phyloP scores from a whole-genome alignment of 2,113 vertebrate genomes.

The Psammodynastes pulverulentus region DNA sequence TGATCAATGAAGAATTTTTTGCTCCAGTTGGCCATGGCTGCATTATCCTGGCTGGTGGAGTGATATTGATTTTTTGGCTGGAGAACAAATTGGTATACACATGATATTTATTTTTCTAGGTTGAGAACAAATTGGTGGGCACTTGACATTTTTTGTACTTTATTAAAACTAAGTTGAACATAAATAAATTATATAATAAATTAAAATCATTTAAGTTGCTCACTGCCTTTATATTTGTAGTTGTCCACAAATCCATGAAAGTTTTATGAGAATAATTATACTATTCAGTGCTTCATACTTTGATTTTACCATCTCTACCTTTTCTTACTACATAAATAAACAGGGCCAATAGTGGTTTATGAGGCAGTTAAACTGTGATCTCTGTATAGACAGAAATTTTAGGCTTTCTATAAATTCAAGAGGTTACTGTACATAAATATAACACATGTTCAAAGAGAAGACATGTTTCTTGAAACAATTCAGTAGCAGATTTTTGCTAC shows the following conservation, averaged over 20 bases:
- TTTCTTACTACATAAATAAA: not conserved
- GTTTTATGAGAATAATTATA: not conserved
- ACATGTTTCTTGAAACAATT: not conserved
- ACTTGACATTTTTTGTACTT: conserved; percentile 7
- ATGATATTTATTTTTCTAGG: conserved; percentile 17
- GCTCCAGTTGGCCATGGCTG: conserved; percentile 34
- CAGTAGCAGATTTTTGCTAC: not conserved
- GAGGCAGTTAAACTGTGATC: not conserved
- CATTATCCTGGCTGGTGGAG: conserved; percentile 26
- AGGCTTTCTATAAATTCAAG: not conserved
- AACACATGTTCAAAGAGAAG: not conserved
- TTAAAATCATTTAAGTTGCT: not conserved
- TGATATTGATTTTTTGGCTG: conserved; percentile 26
- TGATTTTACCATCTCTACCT: not conserved
- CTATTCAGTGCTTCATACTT: not conserved
- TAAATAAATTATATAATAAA: not conserved
- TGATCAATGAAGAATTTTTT: conserved; percentile 35
- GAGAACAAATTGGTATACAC: conserved; percentile 23
- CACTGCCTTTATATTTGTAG: not conserved
- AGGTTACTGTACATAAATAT: not conserved
- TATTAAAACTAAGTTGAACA: not conserved
- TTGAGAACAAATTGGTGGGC: conserved; percentile 15
- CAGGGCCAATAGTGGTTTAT: not conserved
- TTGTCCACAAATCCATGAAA: not conserved
- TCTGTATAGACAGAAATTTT: not conserved